Evolutionary conservation across 2,888 invertebrate species (phyloP).

Genomic region (Caradrina kadenii): DNA sequence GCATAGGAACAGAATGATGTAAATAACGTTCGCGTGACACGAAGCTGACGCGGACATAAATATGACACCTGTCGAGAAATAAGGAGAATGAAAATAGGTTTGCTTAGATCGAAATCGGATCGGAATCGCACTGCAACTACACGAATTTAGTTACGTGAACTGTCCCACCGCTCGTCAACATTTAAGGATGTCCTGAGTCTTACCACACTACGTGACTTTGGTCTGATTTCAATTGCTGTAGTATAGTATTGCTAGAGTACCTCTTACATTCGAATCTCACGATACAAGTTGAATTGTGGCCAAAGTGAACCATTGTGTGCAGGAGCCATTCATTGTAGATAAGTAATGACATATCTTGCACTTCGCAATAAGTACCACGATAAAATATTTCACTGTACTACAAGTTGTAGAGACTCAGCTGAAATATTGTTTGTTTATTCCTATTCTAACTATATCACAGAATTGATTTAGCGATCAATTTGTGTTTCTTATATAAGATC

Average conservation of each 20-base stretch:
- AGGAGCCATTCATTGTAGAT: conserved; percentile 49
- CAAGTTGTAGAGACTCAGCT: conserved; percentile 39
- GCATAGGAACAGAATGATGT: too few species aligned
- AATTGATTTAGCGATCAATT: conserved; percentile 50
- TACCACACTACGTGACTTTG: conserved; percentile 3
- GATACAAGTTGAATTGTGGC: conserved; percentile 28
- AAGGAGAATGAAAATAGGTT: too few species aligned
- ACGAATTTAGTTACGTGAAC: too few species aligned
- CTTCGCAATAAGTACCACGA: conserved; percentile 43
- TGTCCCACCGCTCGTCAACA: not conserved
- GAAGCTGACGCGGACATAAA: too few species aligned
- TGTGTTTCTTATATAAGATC: conserved; percentile 40
- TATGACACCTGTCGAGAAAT: too few species aligned
- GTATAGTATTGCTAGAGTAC: conserved; percentile 18
- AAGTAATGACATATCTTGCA: conserved; percentile 53
- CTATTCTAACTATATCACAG: conserved; percentile 35
- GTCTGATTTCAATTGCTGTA: conserved; percentile 6
- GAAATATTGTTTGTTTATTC: conserved; percentile 49
- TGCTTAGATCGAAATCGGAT: too few species aligned
- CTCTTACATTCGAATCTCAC: conserved; percentile 21
- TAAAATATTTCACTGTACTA: conserved; percentile 49
- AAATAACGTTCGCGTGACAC: too few species aligned
- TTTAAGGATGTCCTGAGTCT: conserved; percentile 19
- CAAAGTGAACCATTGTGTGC: conserved; percentile 47
- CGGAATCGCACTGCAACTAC: too few species aligned